Evolutionary conservation across 2,888 invertebrate genomes (phyloP), one percentile per base, ranked within the genome.

Genomic region (Lissonota sp.): DNA sequence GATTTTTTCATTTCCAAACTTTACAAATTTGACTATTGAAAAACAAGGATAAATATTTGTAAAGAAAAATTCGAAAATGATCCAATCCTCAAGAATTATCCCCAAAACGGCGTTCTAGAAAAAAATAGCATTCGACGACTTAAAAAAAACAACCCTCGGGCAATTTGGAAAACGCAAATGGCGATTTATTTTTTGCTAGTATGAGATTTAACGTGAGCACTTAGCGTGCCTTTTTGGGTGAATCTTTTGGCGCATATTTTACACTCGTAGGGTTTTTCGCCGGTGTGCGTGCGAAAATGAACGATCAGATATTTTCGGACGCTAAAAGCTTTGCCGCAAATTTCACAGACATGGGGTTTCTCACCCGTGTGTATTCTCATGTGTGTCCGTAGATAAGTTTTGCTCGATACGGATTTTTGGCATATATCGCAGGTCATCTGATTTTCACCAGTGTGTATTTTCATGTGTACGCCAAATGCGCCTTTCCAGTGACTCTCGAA

Each of bases 401-500:
- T 90, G 71, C 90, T 92, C 16, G 93, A 93, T 0, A 91, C 86
- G 1, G 89, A 88, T 70, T 93, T 93, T 0, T 91, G 91, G 84
- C 93, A 93, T 1, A 90, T 83, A 53, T 92, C 89, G 84, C 93
- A 93, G 0, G 89, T 84, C 12, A 91, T 92, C 80, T 91, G 90
- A 86, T 90, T 93, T 70, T 92, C 91, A 1, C 93, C 93, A 0
- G 91, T 90, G 84, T 94, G 94, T 5, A 93, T 91, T 70, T 92
- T 91, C 76, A 92, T 85, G 81, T 94, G 94, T 0, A 86, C 93
- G 87, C 91, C 93, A 4, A 93, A 81, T n/a, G 93, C 93, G 40
- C 91, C 90, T 83, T 93, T 93, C 84, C 93, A 93, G 75, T 93
- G 92, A 44, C 92, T 89, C 79, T 93, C 92, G 77, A 93, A 93